These are phyloP conservation scores for Ormia ochracea DNA, from an alignment of 2,888 invertebrate species.

Conservation along the genomic window DNA sequence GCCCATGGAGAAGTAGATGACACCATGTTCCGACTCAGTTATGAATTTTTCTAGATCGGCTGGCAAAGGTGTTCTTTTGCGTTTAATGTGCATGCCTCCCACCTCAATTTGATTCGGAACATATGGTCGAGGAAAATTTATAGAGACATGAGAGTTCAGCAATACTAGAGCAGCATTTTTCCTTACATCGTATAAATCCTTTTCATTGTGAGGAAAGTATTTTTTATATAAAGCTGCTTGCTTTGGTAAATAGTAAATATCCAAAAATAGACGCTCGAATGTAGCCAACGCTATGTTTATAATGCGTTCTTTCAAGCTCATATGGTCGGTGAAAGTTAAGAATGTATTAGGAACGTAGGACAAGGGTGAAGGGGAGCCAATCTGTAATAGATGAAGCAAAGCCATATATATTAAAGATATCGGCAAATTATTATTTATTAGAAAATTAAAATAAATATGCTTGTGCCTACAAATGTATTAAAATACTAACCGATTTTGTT, in stretches of 20 bases:
- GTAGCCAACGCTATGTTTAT: conserved; percentile 67
- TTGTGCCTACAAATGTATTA: background rate
- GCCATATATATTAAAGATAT: background rate
- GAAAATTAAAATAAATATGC: background rate
- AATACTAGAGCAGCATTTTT: conserved; percentile 70
- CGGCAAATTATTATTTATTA: background rate
- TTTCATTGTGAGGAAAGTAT: conserved; percentile 65
- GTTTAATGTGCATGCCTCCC: conserved; percentile 74
- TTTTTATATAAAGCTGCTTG: conserved; percentile 57
- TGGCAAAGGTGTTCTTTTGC: conserved; percentile 69
- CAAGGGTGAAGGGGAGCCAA: conserved; percentile 71
- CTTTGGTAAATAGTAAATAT: conserved; percentile 46
- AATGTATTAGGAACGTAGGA: conserved; percentile 71
- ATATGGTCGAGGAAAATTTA: conserved; percentile 72
- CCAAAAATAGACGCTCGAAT: conserved; percentile 47
- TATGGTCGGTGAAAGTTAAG: conserved; percentile 70
- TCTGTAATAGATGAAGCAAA: conserved; percentile 43
- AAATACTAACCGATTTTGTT: too few relatives aligned
- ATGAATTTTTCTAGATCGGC: conserved; percentile 73
- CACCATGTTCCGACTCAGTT: conserved; percentile 75
- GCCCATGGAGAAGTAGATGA: conserved; percentile 78
- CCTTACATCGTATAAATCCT: conserved; percentile 65
- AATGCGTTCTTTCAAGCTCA: conserved; percentile 72
- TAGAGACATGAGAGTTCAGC: conserved; percentile 73
- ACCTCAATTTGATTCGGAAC: conserved; percentile 75